These are phyloP conservation scores for Agrilus cyanescens DNA, from an alignment of 2,888 invertebrate species.

Conservation along the genomic window DNA sequence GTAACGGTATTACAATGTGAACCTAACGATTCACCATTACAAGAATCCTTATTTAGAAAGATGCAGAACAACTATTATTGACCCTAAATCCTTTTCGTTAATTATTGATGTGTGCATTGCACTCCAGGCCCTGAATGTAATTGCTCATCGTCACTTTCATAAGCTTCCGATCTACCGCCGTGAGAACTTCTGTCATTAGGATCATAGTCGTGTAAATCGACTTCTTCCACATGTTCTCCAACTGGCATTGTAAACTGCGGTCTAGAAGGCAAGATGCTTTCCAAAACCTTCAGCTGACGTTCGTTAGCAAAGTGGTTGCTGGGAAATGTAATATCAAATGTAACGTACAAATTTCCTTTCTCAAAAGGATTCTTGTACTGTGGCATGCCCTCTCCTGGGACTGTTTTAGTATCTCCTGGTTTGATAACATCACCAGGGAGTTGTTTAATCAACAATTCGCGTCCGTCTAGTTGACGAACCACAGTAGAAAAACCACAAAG, in stretches of 20 bases:
- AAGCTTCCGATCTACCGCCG: slow-evolving; percentile 50
- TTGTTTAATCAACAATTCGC: slow-evolving; percentile 67
- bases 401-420: slow-evolving; percentile 67
- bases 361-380: slow-evolving; percentile 71
- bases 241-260: slow-evolving; percentile 58
- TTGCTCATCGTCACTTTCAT: slow-evolving; percentile 57
- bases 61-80: slow-evolving; percentile 27
- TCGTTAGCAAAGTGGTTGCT: slow-evolving; percentile 64
- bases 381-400: slow-evolving; percentile 87
- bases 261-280: slow-evolving; percentile 61
- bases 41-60: slow-evolving; percentile 34
- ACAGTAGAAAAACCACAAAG: slow-evolving; percentile 79
- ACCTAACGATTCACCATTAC: too few relatives aligned
- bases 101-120: slow-evolving; percentile 75
- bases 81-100: slow-evolving; percentile 13
- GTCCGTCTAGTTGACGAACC: slow-evolving; percentile 81
- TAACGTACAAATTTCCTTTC: slow-evolving; percentile 75
- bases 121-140: slow-evolving; percentile 51
- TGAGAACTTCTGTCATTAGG: slow-evolving; percentile 43
- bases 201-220: slow-evolving; percentile 65
- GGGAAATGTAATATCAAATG: slow-evolving; percentile 80
- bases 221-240: slow-evolving; percentile 78
- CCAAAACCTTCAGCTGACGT: slow-evolving; percentile 54
- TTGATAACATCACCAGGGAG: slow-evolving; percentile 72
- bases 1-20: too few relatives aligned